Evolutionary conservation across 2,888 invertebrate genomes (phyloP), one percentile per base, ranked within the genome.

Genomic region (Campopleginae sp.): DNA sequence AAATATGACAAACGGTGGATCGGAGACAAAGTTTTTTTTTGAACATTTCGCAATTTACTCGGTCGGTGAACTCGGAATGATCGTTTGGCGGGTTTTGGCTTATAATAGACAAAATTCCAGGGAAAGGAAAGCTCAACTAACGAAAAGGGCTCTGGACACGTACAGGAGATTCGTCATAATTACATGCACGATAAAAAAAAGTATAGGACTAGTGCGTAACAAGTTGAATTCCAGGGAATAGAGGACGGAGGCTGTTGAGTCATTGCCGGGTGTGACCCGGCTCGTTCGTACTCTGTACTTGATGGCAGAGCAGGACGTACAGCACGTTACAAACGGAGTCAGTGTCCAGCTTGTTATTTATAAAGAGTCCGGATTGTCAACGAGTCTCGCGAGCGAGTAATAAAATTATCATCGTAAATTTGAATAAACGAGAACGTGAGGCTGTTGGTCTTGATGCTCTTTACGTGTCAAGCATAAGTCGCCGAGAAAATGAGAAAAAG

Each of bases 391-490:
- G 44, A 68, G 80, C 77, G 31, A 33, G 84, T 74, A 75, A 84
- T 80, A 85, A 85, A 82, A 80, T 85, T 85, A 85, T 89, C 87
- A 88, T 89, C 89, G 89, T 92, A 92, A 92, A 92, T 92, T 90
- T 90, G 88, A 91, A 91, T 90, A 91, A 92, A 92, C 91, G 90
- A 90, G 91, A 91, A 90, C 91, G 87, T 87, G 90, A 87, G 82
- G 86, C 58, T 58, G 58, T 85, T 87, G 87, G 85, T 89, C 89
- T 88, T 74, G 82, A 84, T 85, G 80, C 74, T 80, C 66, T 80
- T 86, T 92, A 92, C 92, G 92, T 92, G 92, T 91, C 90, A 89
- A 88, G 92, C 91, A 92, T 92, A 91, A 91, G 89, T 84, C 88
- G 42, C n/a, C 46, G 66, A 54, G 27, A n/a, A 68, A 38, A 61